A percentile compares a stretch with the other conserved stretches of the same genome.
Evolutionary conservation across 2,797 vertebrate genomes (phyloP).

Genomic region (Hipposideros larvatus): DNA sequence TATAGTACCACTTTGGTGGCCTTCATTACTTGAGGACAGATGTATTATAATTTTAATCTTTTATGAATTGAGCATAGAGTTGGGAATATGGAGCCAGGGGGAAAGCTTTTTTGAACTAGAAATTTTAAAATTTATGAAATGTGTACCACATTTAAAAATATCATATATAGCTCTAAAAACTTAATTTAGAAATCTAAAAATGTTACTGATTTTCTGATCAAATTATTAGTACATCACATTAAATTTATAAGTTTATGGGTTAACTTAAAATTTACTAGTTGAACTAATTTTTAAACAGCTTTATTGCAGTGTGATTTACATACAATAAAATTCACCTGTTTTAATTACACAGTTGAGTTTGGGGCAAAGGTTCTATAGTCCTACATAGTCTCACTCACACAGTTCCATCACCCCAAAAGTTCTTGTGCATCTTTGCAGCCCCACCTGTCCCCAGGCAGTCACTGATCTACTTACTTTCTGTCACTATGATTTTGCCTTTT

Average conservation of each 20-base stretch:
- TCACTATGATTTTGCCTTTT: neutral
- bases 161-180: neutral
- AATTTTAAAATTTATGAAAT: constrained; percentile 24
- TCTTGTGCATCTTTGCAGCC: neutral
- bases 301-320: neutral
- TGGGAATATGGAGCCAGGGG: neutral
- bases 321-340: neutral
- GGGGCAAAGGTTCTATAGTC: neutral
- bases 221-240: neutral
- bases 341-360: neutral
- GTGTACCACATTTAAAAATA: neutral
- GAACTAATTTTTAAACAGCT: neutral
- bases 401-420: neutral
- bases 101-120: neutral
- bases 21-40: neutral
- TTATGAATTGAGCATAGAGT: neutral
- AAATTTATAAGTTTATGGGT: neutral
- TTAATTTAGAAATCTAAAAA: constrained; percentile 37
- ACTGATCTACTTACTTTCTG: neutral
- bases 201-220: constrained; percentile 26
- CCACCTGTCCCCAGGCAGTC: neutral
- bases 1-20: neutral
- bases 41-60: neutral
- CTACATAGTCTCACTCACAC: neutral
- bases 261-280: neutral